phyloP scores from a whole-genome alignment of 2,888 invertebrate species.

The Polydrusus pterygomalis region DNA sequence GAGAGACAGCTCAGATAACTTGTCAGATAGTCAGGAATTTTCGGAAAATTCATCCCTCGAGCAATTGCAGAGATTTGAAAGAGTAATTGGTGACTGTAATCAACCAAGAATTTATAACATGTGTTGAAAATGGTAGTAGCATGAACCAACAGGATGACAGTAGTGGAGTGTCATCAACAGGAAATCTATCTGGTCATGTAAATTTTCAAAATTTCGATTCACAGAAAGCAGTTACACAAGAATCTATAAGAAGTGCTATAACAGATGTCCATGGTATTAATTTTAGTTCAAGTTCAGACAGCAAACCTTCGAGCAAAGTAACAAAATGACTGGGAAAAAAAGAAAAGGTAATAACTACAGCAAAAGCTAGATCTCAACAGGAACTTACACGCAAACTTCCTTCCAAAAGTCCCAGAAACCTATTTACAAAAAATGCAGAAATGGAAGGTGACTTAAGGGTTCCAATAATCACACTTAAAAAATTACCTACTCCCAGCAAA shows the following conservation, averaged over 20 bases:
- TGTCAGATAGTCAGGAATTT: too few relatives aligned
- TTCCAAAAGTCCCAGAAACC: slow-evolving; percentile 12
- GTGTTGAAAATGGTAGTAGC: background rate
- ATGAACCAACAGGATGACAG: background rate
- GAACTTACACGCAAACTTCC: slow-evolving; percentile 20
- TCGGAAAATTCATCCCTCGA: too few relatives aligned
- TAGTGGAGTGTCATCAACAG: background rate
- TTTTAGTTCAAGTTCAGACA: slow-evolving; percentile 11
- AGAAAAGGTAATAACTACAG: slow-evolving; percentile 12
- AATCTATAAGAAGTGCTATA: background rate
- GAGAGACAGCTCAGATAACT: too few relatives aligned
- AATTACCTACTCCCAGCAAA: slow-evolving; percentile 34
- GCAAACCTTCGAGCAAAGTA: slow-evolving; percentile 1
- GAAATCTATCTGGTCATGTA: background rate
- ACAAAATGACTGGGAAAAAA: too few relatives aligned
- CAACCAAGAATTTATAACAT: slow-evolving; percentile 19
- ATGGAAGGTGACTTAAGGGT: slow-evolving; percentile 20
- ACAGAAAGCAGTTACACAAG: too few relatives aligned
- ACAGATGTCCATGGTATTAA: background rate
- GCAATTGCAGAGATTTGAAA: slow-evolving; percentile 6
- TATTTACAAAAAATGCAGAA: slow-evolving; percentile 15
- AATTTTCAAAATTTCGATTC: background rate
- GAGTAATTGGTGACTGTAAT: slow-evolving; percentile 19
- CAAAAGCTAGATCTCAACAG: slow-evolving; percentile 14
- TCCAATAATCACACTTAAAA: slow-evolving; percentile 29